phyloP scores from a whole-genome alignment of 2,113 vertebrate species.

The Coreoperca whiteheadi region DNA sequence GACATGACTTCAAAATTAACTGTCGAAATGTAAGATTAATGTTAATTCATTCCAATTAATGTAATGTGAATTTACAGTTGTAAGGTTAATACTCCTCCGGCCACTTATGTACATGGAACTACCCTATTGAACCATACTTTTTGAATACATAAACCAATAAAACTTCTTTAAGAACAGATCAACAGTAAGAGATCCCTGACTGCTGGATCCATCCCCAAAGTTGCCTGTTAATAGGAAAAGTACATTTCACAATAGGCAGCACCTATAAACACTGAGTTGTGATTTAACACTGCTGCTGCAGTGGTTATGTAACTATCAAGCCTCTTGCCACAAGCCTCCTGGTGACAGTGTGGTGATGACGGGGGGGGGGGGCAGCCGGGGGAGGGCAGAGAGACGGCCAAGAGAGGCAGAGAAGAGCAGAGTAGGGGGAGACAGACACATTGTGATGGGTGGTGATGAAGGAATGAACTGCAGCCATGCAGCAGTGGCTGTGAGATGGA shows the following conservation, averaged over 20 bases:
- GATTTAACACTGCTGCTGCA: slow-evolving; percentile 75
- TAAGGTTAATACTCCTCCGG: neutral
- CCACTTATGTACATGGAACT: neutral
- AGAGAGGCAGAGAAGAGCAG: slow-evolving; percentile 43
- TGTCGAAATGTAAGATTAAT: neutral
- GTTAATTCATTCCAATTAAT: no score
- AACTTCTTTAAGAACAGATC: neutral
- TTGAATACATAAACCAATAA: neutral
- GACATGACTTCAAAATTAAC: neutral
- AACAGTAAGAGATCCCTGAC: slow-evolving; percentile 13
- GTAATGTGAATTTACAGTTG: neutral
- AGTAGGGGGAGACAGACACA: slow-evolving; percentile 50
- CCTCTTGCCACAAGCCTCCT: slow-evolving; percentile 74
- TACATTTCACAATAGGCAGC: slow-evolving; percentile 1
- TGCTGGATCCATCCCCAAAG: slow-evolving; percentile 20
- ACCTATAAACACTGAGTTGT: slow-evolving; percentile 32
- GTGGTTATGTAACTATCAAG: slow-evolving; percentile 79
- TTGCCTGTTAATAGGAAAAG: slow-evolving; percentile 5
- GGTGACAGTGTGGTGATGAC: slow-evolving; percentile 71
- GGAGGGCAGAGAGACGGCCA: slow-evolving; percentile 37
- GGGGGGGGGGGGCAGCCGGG: slow-evolving; percentile 17
- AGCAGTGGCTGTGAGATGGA: slow-evolving; percentile 51
- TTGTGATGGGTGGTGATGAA: slow-evolving; percentile 64
- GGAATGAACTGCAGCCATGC: slow-evolving; percentile 52
- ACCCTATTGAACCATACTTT: neutral